Conservation (phyloP, 2,888 invertebrate species). For the Parnassius apollo region DNA sequence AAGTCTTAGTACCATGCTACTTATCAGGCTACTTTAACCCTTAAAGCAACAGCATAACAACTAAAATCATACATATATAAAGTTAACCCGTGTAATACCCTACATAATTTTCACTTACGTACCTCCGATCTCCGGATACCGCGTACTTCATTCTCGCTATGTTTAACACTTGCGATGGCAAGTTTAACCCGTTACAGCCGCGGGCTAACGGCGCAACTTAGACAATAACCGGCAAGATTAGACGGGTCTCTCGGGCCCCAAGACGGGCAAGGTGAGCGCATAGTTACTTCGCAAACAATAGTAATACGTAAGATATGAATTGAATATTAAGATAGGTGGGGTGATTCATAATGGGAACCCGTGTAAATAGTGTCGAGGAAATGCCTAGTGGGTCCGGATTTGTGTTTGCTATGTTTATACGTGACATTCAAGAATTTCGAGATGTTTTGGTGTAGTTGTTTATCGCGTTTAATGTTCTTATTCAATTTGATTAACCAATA, state of each 20-base stretch:
- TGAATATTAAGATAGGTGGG: conserved; percentile 33
- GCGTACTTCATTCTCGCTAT: conserved; percentile 23
- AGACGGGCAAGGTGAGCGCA: conserved; percentile 19
- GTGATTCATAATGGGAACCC: conserved; percentile 23
- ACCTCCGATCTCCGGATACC: conserved; percentile 22
- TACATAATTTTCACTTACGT: conserved; percentile 25
- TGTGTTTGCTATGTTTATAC: background rate
- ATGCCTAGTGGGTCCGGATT: conserved; percentile 16
- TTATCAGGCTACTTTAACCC: background rate
- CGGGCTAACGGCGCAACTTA: conserved; percentile 55
- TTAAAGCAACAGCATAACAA: background rate
- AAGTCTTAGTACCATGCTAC: background rate
- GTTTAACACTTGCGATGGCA: conserved; percentile 36
- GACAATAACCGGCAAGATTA: conserved; percentile 58
- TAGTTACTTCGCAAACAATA: conserved; percentile 30
- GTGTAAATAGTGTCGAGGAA: conserved; percentile 36
- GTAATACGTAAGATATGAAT: conserved; percentile 30
- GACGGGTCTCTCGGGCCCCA: conserved; percentile 28
- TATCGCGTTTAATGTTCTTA: too few species aligned
- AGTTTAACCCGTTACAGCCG: conserved; percentile 36
- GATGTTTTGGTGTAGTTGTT: too few species aligned
- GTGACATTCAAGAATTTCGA: background rate
- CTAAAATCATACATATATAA: background rate
- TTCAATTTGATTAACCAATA: too few species aligned
- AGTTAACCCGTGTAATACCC: background rate